phyloP scores from a whole-genome alignment of 2,113 vertebrate species.

The Sakesphorus luctuosus region DNA sequence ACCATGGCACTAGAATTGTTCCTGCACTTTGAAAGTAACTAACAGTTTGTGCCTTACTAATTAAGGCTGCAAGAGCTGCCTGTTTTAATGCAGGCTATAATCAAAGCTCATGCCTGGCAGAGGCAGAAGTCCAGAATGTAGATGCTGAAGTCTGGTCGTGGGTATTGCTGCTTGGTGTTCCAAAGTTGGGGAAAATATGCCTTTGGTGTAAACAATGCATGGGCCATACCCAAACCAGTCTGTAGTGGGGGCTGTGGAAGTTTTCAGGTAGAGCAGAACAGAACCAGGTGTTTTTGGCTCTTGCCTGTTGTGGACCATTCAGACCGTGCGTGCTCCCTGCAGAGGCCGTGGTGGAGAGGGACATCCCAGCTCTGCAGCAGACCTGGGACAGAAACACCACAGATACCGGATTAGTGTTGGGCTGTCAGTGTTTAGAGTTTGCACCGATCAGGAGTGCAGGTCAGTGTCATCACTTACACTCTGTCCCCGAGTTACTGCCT shows the following conservation, averaged over 20 bases:
- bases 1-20: neutral
- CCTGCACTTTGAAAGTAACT: neutral
- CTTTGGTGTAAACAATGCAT: neutral
- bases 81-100: neutral
- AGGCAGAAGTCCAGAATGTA: neutral
- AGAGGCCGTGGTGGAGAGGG: neutral
- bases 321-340: neutral
- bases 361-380: neutral
- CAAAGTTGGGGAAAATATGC: neutral
- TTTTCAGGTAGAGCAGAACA: neutral
- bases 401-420: neutral
- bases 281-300: neutral
- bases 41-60: neutral
- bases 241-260: neutral
- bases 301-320: neutral
- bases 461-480: neutral
- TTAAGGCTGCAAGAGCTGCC: neutral
- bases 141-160: neutral
- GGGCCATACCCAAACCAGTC: neutral
- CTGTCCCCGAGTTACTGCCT: neutral
- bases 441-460: neutral
- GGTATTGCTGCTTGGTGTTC: neutral
- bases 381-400: rapidly evolving
- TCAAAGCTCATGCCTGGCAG: neutral
- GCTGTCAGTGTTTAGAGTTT: neutral